Base-by-base conservation (phyloP, 1,140 invertebrate genomes). In the Zaprionus lachaisei region DNA sequence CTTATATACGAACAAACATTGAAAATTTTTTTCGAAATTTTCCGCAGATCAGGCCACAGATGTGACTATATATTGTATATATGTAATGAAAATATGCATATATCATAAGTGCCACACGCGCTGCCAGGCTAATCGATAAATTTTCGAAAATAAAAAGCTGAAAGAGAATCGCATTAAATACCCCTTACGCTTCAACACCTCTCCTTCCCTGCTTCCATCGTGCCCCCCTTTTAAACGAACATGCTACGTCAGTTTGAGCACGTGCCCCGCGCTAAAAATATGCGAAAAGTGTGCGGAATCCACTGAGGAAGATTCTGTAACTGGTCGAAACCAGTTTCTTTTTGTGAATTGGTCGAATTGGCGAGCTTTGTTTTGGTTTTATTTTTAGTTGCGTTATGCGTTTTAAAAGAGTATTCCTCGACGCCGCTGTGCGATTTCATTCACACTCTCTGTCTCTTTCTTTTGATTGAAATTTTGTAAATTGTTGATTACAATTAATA, bases 271-370 rank as follows among this genome's bases (percentile, higher is more conserved):
- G 28, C 65, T 69, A 70, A 58, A 83, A 89, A 80, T 83, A 80
- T 81, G 81, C 64, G 78, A 80, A 83, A 87, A 86, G 77, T 83
- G 84, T 80, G 81, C 68, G 31, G 54, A 72, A 55, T 84, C 64
- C 71, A 26, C 31, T 38, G 26, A 76, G 57, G 22, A 62, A 47
- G 24, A 38, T 72, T 71, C 34, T 77, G 80, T 80, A 89, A 86
- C 83, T 81, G 83, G 58, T 65, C 51, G 38, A 87, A 87, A 87
- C 83, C 87, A 81, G 83, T 87, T 86, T 86, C 49, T 38, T 58
- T 63, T 57, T 60, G 55, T 57, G 63, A 63, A 55, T 70, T 41
- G 58, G 22, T 26, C 22, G 20, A 34, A 60, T 54, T 58, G 51
- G 17, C 31, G 11, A 22, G 17, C 24, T 76, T 69, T 61, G 47